Evolutionary conservation across 2,113 vertebrate species (phyloP).

Genomic region (Antennarius striatus): DNA sequence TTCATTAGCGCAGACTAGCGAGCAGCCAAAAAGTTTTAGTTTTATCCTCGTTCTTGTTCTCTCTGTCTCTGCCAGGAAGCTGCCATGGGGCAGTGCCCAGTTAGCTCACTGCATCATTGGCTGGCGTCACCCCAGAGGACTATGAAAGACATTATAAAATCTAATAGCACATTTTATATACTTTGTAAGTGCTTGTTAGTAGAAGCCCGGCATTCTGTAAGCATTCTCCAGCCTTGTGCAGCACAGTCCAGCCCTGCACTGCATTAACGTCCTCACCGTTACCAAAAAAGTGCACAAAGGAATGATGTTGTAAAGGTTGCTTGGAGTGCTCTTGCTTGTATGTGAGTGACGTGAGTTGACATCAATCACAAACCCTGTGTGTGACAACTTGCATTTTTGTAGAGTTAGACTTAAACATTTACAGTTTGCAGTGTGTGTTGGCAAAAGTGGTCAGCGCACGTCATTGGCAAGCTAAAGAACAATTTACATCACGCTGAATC

Average conservation of each 20-base stretch:
- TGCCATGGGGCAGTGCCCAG: constrained; percentile 77
- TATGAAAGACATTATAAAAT: constrained; percentile 81
- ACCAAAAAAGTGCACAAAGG: constrained; percentile 61
- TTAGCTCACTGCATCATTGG: constrained; percentile 71
- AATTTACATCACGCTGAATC: constrained; percentile 20
- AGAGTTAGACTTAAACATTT: too few relatives aligned
- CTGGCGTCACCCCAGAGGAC: constrained; percentile 72
- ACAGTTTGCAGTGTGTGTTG: constrained; percentile 27
- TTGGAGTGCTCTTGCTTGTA: constrained; percentile 28
- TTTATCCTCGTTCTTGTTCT: constrained; percentile 71
- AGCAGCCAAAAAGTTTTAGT: constrained; percentile 63
- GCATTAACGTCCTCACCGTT: constrained; percentile 59
- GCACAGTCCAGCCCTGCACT: constrained; percentile 51
- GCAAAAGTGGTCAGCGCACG: not conserved
- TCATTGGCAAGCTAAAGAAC: too few relatives aligned
- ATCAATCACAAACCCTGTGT: constrained; percentile 42
- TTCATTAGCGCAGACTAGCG: constrained; percentile 74
- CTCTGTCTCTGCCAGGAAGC: constrained; percentile 73
- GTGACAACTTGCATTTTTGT: constrained; percentile 9
- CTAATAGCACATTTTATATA: constrained; percentile 80
- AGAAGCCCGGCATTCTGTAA: constrained; percentile 69
- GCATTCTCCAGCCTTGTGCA: constrained; percentile 71
- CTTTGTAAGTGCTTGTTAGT: constrained; percentile 81
- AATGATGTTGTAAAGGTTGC: constrained; percentile 42
- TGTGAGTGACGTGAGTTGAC: constrained; percentile 20